These are phyloP conservation scores for Graptemys geographica DNA, from an alignment of 2,797 vertebrate genomes.

Conservation along the genomic window DNA sequence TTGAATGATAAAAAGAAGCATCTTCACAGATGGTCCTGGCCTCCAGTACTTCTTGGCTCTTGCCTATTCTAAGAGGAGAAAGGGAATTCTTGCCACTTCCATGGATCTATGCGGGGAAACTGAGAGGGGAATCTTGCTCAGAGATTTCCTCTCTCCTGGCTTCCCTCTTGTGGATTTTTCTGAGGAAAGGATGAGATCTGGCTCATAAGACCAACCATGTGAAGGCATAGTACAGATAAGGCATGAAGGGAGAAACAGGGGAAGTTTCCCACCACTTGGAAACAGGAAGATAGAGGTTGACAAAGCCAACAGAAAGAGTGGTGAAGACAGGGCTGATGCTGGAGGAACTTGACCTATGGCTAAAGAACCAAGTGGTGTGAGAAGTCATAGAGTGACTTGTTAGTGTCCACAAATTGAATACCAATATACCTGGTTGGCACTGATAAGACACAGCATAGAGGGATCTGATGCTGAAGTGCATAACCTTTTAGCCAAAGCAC, in stretches of 20 bases:
- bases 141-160: neutral
- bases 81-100: neutral
- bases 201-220: neutral
- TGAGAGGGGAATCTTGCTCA: neutral
- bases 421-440: neutral
- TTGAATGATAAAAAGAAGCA: neutral
- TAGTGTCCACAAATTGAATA: neutral
- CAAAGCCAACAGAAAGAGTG: neutral
- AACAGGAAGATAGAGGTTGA: neutral
- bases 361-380: neutral
- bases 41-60: neutral
- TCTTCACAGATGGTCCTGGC: neutral
- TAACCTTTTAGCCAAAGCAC: neutral
- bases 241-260: neutral
- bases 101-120: neutral
- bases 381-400: neutral
- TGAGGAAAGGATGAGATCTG: neutral
- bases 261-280: neutral
- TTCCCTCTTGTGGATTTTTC: neutral
- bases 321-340: neutral
- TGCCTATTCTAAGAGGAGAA: neutral
- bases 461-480: neutral
- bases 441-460: neutral
- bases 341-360: neutral
- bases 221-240: neutral